These are phyloP conservation scores for Sitodiplosis mosellana DNA, from an alignment of 1,140 invertebrate species.

Conservation along the genomic window DNA sequence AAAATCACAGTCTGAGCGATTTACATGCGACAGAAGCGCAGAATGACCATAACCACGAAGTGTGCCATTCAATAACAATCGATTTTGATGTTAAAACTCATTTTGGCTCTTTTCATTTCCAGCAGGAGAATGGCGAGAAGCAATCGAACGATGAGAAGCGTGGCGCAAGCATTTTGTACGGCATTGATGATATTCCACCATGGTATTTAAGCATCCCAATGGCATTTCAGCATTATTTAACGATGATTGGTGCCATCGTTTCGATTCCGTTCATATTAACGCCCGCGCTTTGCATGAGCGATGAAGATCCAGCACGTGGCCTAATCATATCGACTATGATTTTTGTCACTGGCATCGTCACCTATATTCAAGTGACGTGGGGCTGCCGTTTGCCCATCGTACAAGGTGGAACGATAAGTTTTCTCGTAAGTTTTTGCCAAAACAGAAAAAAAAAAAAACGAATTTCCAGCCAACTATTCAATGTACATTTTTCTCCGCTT, in stretches of 20 bases:
- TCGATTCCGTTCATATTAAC: conserved; percentile 69
- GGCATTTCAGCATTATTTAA: conserved; percentile 73
- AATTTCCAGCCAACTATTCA: too few species aligned
- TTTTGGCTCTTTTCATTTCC: too few species aligned
- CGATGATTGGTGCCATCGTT: conserved; percentile 73
- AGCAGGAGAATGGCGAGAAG: too few species aligned
- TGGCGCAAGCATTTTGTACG: conserved; percentile 32
- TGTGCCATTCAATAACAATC: too few species aligned
- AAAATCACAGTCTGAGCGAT: too few species aligned
- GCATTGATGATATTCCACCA: conserved; percentile 62
- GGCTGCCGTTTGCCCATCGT: conserved; percentile 45
- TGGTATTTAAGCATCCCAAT: conserved; percentile 69
- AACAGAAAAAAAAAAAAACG: too few species aligned
- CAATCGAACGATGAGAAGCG: neutral
- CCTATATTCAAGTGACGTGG: conserved; percentile 60
- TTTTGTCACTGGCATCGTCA: conserved; percentile 70
- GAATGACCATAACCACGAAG: too few species aligned
- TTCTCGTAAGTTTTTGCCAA: too few species aligned
- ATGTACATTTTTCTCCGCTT: too few species aligned
- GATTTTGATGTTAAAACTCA: too few species aligned
- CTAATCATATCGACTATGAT: conserved; percentile 78
- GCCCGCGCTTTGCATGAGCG: conserved; percentile 61
- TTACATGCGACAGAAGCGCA: too few species aligned
- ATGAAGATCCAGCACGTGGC: conserved; percentile 55
- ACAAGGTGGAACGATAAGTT: too few species aligned